Evolutionary conservation across 2,888 invertebrate species (phyloP), one percentile per base, ranked within the genome.

Genomic region (Epicampocera succincta): DNA sequence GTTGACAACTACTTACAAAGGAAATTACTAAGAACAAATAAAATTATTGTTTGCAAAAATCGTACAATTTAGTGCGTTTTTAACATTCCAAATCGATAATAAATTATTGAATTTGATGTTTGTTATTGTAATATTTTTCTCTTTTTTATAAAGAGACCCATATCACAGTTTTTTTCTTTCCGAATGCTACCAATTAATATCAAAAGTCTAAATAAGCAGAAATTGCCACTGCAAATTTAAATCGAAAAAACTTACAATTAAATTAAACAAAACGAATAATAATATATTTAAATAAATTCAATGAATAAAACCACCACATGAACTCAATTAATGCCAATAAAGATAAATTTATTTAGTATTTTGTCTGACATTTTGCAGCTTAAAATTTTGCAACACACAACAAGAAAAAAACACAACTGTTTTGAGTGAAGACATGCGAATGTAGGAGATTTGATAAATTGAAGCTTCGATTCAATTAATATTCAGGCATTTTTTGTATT

Each of bases 241-340:
- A 56, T 38, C 11, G 19, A 42, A 38, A 44, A 63, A 40, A 65
- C 9, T 15, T 29, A 29, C 29, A 68, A 65, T 33, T 42, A 63
- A 44, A 73, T 61, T 15, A 61, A 48, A 58, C 46, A 58, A 60
- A 61, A 44, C 42, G 38, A 46, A 44, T 33, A 52, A 60, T 63
- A 33, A 52, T 40, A 54, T 58, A 42, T 71, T 77, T 65, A 15
- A 78, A 58, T 60, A 56, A 72, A 65, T 78, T 72, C 12, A 72
- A 44, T 58, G 52, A 79, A 68, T 52, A 46, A 73, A 68, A 52
- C 12, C 17, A 60, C 65, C 52, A 79, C 72, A 79, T 79, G 72
- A 73, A 46, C 78, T 73, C 78, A 79, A 79, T 79, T 79, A 79
- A 73, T 60, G 78, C 60, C 78, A 79, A 79, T 79, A 79, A 79